Evolutionary conservation across 1,140 invertebrate species (phyloP), one percentile per base, ranked within the genome.

Genomic region (Bicyclus anynana): DNA sequence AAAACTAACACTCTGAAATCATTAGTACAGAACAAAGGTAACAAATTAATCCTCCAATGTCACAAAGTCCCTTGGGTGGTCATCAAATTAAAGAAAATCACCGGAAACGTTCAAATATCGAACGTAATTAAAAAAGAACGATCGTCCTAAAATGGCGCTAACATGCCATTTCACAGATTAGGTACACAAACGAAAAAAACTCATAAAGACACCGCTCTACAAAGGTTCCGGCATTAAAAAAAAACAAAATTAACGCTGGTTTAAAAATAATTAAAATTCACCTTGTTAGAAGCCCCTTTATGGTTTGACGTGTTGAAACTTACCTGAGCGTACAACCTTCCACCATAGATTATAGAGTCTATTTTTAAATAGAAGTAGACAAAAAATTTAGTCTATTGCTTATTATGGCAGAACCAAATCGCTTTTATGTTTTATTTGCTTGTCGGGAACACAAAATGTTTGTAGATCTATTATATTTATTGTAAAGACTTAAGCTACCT

Each of bases 151-250:
- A 60, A 60, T 54, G 58, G 58, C 58, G 58, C 58, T 60, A 60
- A 60, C 58, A 60, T 60, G 58, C 58, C 58, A 60, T 60, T 60
- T 60, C 58, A 60, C 58, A 60, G 58, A 60, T 60, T 51, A n/a
- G n/a, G n/a, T n/a, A 60, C 27, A 60, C 52, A 60, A 49, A 49
- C 33, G 53, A 56, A 60, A 60, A 54, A n/a, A 54, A 18, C 6
- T 6, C 21, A 49, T 50, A 60, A 60, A 60, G 58, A 35, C 44
- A 18, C 58, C 58, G 58, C 58, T 50, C 51, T 38, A 51, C 57
- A 51, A 60, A 49, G 52, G 58, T 7, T 38, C 58, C 58, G 17
- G 26, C 21, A 5, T 44, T 53, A 53, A 53, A 59, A 59, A 50
- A 23, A 54, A 47, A 47, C 6, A 16, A 47, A 60, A 60, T 60